Conservation (phyloP, 2,113 vertebrate species). For the Oophaga pumilio region DNA sequence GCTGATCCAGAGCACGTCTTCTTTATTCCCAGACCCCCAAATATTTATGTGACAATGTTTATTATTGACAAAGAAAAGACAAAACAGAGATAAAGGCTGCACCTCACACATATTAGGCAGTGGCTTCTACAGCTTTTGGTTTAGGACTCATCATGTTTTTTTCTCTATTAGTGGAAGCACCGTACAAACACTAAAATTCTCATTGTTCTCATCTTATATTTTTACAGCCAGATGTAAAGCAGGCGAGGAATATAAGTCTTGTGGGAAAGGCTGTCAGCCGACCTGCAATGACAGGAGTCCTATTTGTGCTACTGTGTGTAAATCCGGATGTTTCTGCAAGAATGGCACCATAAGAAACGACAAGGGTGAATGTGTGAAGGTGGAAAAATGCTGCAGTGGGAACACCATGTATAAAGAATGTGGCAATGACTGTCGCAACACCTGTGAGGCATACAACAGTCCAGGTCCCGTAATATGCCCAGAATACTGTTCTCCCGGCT, state of each 20-base stretch:
- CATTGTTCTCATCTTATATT: neutral
- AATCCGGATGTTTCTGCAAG: neutral
- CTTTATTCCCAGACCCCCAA: too few species aligned
- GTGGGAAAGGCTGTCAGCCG: neutral
- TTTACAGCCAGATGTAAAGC: neutral
- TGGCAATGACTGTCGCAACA: too few species aligned
- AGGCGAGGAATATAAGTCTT: neutral
- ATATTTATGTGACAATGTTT: too few species aligned
- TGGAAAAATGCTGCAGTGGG: neutral
- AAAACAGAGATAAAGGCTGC: too few species aligned
- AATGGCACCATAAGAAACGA: neutral
- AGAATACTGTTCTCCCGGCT: neutral
- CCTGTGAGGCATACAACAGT: too few species aligned
- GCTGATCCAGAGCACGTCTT: too few species aligned
- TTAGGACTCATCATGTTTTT: too few species aligned
- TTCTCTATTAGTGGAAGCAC: too few species aligned
- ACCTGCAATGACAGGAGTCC: neutral
- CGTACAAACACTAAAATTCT: too few species aligned
- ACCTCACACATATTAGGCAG: too few species aligned
- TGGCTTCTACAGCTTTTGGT: too few species aligned
- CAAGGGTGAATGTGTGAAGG: neutral
- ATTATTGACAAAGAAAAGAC: too few species aligned
- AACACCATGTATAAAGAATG: neutral
- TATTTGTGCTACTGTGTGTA: neutral
- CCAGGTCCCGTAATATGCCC: neutral